Conservation (phyloP, 2,113 vertebrate species). For the Poeciliopsis prolifica region DNA sequence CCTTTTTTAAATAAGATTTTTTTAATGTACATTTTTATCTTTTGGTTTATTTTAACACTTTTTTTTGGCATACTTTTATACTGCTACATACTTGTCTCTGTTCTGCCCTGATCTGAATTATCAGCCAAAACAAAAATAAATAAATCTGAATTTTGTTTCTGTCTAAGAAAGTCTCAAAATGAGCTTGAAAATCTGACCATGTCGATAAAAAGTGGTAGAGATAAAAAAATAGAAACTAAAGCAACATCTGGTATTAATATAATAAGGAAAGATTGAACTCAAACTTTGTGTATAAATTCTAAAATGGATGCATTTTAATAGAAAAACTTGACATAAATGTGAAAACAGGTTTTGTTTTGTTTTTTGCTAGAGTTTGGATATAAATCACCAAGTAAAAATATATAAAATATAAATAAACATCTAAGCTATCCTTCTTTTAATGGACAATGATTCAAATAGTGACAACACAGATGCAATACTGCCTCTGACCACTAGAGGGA, state of each 20-base stretch:
- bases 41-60: no score
- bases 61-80: no score
- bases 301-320: not conserved
- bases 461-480: constrained; percentile 12
- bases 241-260: no score
- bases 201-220: not conserved
- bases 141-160: not conserved
- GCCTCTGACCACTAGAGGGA: constrained; percentile 62
- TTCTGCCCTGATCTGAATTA: not conserved
- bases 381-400: no score
- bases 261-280: not conserved
- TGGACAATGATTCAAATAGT: constrained; percentile 12
- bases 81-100: no score
- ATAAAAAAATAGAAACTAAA: not conserved
- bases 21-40: no score
- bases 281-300: not conserved
- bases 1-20: no score
- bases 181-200: not conserved
- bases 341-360: constrained; percentile 1
- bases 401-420: no score
- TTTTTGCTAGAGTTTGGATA: no score
- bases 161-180: no score
- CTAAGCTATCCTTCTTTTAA: constrained; percentile 27
- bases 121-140: not conserved
- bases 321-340: not conserved